These are phyloP conservation scores for Eulemur rubriventer DNA, from an alignment of 2,797 vertebrate species.

Conservation along the genomic window DNA sequence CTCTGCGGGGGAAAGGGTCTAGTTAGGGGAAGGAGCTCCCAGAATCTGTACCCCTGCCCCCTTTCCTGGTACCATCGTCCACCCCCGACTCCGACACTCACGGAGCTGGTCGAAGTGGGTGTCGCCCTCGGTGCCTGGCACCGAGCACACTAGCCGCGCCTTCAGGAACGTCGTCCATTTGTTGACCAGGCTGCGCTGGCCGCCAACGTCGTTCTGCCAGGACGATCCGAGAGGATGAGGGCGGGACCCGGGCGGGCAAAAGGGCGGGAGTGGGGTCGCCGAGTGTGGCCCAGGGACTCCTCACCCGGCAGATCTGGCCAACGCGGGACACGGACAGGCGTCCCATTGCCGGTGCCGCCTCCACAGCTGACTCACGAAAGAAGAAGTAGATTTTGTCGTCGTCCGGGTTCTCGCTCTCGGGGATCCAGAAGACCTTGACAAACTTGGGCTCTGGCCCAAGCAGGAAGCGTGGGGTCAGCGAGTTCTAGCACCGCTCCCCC, in stretches of 20 bases:
- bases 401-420: conserved; percentile 96
- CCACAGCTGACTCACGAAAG: conserved; percentile 96
- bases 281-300: conserved; percentile 61
- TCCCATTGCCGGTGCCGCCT: conserved; percentile 91
- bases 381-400: conserved; percentile 99
- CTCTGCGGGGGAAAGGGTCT: conserved; percentile 78
- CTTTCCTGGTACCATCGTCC: neutral
- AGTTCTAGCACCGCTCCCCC: neutral
- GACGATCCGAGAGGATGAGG: neutral
- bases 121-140: conserved; percentile 93
- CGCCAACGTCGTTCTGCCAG: conserved; percentile 95
- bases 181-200: conserved; percentile 97
- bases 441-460: conserved; percentile 94
- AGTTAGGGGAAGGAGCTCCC: neutral
- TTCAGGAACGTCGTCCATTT: conserved; percentile 99
- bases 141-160: conserved; percentile 94
- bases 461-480: conserved; percentile 28
- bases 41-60: neutral
- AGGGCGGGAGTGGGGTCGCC: rapidly evolving
- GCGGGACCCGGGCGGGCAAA: neutral
- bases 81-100: conserved; percentile 83
- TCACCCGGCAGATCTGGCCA: conserved; percentile 96
- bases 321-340: conserved; percentile 95
- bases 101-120: conserved; percentile 96
- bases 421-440: conserved; percentile 95